Percentiles rank a stretch among this genome's conserved stretches.
These are phyloP conservation scores for Campopleginae sp. DNA, from an alignment of 2,888 invertebrate genomes.

Conservation along the genomic window DNA sequence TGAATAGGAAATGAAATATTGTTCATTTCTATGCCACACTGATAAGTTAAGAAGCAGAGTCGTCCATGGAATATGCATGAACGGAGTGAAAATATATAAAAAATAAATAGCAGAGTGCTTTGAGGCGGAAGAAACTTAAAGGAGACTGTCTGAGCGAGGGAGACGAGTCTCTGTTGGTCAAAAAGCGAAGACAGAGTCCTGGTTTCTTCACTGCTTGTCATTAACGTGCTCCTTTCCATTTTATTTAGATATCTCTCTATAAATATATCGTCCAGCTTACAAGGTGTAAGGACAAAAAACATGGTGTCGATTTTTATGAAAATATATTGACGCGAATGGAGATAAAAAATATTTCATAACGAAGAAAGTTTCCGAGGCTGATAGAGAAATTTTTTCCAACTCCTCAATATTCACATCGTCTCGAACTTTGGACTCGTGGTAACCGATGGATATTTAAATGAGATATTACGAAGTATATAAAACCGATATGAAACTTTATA, in stretches of 20 bases:
- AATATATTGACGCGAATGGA: background rate
- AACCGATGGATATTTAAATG: constrained; percentile 28
- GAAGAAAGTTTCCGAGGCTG: constrained; percentile 14
- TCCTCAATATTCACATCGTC: constrained; percentile 38
- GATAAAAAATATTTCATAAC: constrained; percentile 14
- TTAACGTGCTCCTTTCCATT: background rate
- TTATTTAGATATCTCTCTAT: constrained; percentile 16
- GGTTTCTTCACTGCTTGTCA: constrained; percentile 28
- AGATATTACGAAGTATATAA: background rate
- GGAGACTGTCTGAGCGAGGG: constrained; percentile 2
- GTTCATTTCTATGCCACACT: background rate
- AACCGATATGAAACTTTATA: constrained; percentile 20
- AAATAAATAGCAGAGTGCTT: constrained; percentile 1
- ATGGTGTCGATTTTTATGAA: constrained; percentile 9
- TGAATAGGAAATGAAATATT: too few relatives aligned
- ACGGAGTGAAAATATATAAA: constrained; percentile 45
- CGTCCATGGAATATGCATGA: constrained; percentile 29
- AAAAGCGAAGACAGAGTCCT: background rate
- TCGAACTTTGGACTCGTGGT: constrained; percentile 25
- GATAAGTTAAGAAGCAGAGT: constrained; percentile 48
- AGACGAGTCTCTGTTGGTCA: constrained; percentile 32
- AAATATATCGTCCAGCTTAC: background rate
- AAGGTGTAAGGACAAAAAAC: background rate
- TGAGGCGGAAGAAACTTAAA: background rate
- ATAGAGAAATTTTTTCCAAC: constrained; percentile 32